Conservation (phyloP, 2,888 invertebrate species). For the Idaea aversata region DNA sequence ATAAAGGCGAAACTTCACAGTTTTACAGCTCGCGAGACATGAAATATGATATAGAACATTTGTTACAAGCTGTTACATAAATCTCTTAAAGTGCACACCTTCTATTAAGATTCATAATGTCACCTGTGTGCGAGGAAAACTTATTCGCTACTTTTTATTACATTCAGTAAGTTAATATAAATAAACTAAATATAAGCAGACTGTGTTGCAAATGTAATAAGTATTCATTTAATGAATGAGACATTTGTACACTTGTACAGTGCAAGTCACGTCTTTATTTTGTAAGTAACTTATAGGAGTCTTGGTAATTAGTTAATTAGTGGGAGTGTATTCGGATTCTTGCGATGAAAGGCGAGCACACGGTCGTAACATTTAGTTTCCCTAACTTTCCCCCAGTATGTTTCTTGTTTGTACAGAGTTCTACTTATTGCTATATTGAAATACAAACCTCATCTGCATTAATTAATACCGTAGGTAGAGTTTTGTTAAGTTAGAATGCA, state of each 20-base stretch:
- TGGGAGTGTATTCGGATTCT: neutral
- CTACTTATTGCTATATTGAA: neutral
- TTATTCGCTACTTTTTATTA: neutral
- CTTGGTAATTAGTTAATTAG: conserved; percentile 1
- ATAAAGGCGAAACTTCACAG: conserved; percentile 43
- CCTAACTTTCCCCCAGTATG: neutral
- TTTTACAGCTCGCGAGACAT: conserved; percentile 42
- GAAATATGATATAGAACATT: conserved; percentile 35
- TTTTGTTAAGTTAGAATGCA: no score
- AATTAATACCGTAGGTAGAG: neutral
- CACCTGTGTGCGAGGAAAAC: neutral
- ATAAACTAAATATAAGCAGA: neutral
- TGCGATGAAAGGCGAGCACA: neutral
- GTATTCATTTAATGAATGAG: neutral
- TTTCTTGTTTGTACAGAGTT: neutral
- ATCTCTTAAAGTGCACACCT: conserved; percentile 26
- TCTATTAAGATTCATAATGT: conserved; percentile 31
- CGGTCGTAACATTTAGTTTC: neutral
- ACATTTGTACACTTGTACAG: neutral
- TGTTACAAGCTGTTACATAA: conserved; percentile 41
- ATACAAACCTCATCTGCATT: neutral
- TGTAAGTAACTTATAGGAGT: neutral
- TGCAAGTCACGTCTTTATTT: conserved; percentile 1
- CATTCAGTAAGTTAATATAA: neutral
- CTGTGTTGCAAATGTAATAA: neutral